A percentile compares a stretch with the other conserved stretches of the same genome.
These are phyloP conservation scores for Tipula helvola DNA, from an alignment of 2,888 invertebrate genomes.

Conservation along the genomic window DNA sequence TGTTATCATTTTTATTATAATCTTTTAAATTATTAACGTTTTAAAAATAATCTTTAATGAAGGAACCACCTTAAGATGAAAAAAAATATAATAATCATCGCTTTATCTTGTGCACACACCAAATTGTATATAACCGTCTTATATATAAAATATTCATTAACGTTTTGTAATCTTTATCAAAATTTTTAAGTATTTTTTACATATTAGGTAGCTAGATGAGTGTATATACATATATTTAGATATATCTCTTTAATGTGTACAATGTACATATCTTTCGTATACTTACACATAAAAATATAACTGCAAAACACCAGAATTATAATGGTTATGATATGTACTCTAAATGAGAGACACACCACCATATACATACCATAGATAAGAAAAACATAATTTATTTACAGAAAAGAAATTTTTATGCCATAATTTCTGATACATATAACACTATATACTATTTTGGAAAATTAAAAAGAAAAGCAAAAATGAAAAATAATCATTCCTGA, in stretches of 20 bases:
- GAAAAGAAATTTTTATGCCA: background rate
- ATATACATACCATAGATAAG: background rate
- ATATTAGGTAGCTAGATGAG: background rate
- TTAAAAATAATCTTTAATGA: background rate
- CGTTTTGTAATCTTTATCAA: background rate
- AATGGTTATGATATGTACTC: background rate
- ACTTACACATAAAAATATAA: background rate
- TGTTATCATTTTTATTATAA: background rate
- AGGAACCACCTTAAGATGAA: background rate
- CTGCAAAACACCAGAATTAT: background rate
- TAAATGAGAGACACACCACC: background rate
- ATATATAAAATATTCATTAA: background rate
- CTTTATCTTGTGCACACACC: background rate
- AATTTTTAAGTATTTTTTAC: background rate
- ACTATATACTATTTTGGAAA: background rate
- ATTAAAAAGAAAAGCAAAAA: background rate
- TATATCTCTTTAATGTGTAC: background rate
- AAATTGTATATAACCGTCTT: background rate
- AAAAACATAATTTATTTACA: background rate
- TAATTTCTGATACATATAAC: background rate
- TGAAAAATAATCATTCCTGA: background rate
- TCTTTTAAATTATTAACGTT: background rate
- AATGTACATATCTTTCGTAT: background rate
- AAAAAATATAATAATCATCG: background rate
- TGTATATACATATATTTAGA: background rate